Percentiles rank a stretch among this genome's conserved stretches.
These are phyloP conservation scores for Cataglyphis hispanica DNA, from an alignment of 1,140 invertebrate genomes.

Conservation along the genomic window DNA sequence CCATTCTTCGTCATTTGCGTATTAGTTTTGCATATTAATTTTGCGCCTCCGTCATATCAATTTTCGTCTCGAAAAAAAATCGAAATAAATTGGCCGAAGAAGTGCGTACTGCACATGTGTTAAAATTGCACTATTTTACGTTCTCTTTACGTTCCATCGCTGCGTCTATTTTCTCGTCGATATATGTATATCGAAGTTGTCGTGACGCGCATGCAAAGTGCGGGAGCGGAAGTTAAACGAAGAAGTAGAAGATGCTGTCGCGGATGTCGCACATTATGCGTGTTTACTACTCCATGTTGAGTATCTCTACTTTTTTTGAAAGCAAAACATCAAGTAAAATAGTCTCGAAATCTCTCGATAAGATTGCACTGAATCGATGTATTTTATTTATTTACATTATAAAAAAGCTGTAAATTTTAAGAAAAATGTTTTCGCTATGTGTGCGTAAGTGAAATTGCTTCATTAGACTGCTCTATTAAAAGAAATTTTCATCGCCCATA, in stretches of 20 bases:
- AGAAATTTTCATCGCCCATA: not conserved
- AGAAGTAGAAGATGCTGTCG: slow-evolving; percentile 41
- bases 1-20: not conserved
- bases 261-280: slow-evolving; percentile 47
- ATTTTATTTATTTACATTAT: slow-evolving; percentile 17
- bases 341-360: not conserved
- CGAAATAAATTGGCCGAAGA: not conserved
- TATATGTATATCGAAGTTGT: slow-evolving; percentile 20
- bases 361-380: slow-evolving; percentile 10
- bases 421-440: not conserved
- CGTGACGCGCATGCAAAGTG: slow-evolving; percentile 49
- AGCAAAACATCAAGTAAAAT: slow-evolving; percentile 35
- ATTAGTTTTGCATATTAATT: not conserved
- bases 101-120: not conserved
- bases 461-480: not conserved
- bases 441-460: not conserved
- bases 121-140: slow-evolving; percentile 17
- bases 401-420: not conserved
- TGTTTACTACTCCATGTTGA: slow-evolving; percentile 38
- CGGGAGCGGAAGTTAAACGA: slow-evolving; percentile 32
- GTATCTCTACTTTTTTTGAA: slow-evolving; percentile 18
- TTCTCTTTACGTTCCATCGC: slow-evolving; percentile 14
- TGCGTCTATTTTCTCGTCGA: slow-evolving; percentile 34
- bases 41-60: not conserved
- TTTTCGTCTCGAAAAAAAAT: not conserved